Evolutionary conservation across 2,797 vertebrate species (phyloP).

Genomic region (Notoglanidium macrostoma): DNA sequence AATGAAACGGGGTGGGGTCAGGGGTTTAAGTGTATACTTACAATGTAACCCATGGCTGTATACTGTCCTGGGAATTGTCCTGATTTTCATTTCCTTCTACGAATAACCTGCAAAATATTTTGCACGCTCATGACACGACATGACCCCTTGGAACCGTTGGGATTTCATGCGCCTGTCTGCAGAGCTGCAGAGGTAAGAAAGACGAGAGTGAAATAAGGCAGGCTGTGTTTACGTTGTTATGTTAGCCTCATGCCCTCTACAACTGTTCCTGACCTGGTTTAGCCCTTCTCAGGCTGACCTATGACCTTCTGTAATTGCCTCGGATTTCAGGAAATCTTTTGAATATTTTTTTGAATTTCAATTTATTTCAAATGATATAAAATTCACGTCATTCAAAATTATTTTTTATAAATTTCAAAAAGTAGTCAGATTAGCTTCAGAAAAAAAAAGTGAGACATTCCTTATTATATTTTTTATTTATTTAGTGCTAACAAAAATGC

Average conservation of each 20-base stretch:
- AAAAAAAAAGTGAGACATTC: neutral
- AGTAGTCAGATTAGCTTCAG: neutral
- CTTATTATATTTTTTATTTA: neutral
- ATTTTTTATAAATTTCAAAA: neutral
- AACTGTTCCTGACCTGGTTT: conserved; percentile 23
- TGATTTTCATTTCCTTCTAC: neutral
- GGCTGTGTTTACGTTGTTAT: conserved; percentile 17
- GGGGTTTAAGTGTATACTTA: neutral
- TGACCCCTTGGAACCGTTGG: neutral
- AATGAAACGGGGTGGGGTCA: neutral
- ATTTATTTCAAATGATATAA: neutral
- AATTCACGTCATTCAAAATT: neutral
- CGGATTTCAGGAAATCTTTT: neutral
- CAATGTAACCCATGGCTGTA: neutral
- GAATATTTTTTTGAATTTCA: neutral
- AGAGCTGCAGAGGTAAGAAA: conserved; percentile 26
- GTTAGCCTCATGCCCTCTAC: conserved; percentile 20
- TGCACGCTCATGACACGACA: neutral
- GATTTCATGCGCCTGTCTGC: neutral
- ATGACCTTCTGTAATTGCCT: conserved; percentile 24
- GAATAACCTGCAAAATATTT: neutral
- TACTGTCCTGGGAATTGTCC: neutral
- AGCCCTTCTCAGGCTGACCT: conserved; percentile 10
- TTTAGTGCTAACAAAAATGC: too few species aligned
- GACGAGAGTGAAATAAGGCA: neutral